These are phyloP conservation scores for Ceratina japonica DNA, from an alignment of 1,140 invertebrate genomes.

Conservation along the genomic window DNA sequence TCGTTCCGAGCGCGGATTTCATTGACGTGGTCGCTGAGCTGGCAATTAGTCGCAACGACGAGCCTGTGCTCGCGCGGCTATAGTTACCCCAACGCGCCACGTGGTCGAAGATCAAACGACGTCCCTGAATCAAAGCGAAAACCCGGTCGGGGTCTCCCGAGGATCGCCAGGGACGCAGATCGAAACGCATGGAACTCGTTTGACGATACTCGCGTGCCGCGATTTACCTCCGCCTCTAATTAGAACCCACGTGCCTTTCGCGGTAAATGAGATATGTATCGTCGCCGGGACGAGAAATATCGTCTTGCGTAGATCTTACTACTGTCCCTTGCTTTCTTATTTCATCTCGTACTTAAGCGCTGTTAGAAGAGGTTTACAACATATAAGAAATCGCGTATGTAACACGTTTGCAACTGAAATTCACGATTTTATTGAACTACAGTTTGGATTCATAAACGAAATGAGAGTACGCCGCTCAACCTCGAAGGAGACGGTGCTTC, in stretches of 20 bases:
- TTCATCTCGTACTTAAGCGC: background rate
- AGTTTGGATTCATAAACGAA: background rate
- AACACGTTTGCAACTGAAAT: too few relatives aligned
- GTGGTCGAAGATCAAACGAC: conserved; percentile 65
- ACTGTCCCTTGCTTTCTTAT: background rate
- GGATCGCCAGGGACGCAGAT: conserved; percentile 45
- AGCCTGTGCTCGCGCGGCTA: conserved; percentile 34
- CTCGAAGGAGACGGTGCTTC: background rate
- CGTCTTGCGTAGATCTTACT: background rate
- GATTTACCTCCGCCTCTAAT: conserved; percentile 34
- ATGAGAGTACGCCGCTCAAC: conserved; percentile 16
- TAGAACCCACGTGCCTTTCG: conserved; percentile 11
- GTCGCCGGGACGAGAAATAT: background rate
- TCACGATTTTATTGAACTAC: background rate
- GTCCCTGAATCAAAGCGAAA: conserved; percentile 55
- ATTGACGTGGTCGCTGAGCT: conserved; percentile 59
- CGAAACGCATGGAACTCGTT: conserved; percentile 33
- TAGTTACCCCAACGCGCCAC: conserved; percentile 54
- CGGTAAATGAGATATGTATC: conserved; percentile 3
- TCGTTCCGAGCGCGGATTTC: conserved; percentile 54
- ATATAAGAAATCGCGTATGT: too few relatives aligned
- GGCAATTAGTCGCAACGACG: conserved; percentile 63
- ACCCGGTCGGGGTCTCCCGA: conserved; percentile 45
- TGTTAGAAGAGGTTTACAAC: too few relatives aligned
- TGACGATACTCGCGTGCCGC: conserved; percentile 16